A percentile compares a stretch with the other conserved stretches of the same genome.
These are phyloP conservation scores for Anabas testudineus DNA, from an alignment of 2,797 vertebrate genomes.

Conservation along the genomic window DNA sequence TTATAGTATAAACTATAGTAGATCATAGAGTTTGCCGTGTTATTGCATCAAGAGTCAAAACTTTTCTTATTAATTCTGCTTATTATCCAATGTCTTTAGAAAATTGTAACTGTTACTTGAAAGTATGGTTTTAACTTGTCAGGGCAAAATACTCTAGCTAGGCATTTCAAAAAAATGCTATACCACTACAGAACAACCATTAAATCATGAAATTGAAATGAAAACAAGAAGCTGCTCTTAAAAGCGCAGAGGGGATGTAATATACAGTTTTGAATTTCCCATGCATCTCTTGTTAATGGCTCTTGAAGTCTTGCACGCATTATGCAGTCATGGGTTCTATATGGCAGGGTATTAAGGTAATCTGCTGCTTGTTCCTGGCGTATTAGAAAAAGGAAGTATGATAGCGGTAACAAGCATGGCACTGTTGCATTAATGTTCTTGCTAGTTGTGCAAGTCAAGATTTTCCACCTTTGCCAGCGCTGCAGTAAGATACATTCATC, in stretches of 20 bases:
- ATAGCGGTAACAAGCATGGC: slow-evolving; percentile 3
- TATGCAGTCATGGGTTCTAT: slow-evolving; percentile 73
- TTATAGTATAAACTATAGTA: not conserved
- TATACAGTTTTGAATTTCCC: slow-evolving; percentile 1
- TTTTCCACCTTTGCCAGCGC: not conserved
- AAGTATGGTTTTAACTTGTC: not conserved
- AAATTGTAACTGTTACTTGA: not conserved
- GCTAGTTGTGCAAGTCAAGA: slow-evolving; percentile 21
- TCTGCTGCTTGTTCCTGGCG: slow-evolving; percentile 55
- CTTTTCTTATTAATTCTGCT: not conserved
- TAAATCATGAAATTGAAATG: slow-evolving; percentile 6
- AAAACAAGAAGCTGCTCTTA: not conserved
- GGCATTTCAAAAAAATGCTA: too few relatives aligned
- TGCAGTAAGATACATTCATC: not conserved
- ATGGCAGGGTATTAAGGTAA: slow-evolving; percentile 70
- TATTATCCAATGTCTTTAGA: not conserved
- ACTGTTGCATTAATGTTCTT: slow-evolving; percentile 38
- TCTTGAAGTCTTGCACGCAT: slow-evolving; percentile 55
- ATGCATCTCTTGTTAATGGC: not conserved
- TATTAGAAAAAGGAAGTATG: slow-evolving; percentile 49
- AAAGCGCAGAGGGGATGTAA: not conserved
- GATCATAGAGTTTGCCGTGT: not conserved
- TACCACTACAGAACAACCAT: not conserved
- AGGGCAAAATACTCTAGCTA: not conserved
- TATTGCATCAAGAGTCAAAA: not conserved